Evolutionary conservation across 2,888 invertebrate species (phyloP).

Genomic region (Euphydryas editha): DNA sequence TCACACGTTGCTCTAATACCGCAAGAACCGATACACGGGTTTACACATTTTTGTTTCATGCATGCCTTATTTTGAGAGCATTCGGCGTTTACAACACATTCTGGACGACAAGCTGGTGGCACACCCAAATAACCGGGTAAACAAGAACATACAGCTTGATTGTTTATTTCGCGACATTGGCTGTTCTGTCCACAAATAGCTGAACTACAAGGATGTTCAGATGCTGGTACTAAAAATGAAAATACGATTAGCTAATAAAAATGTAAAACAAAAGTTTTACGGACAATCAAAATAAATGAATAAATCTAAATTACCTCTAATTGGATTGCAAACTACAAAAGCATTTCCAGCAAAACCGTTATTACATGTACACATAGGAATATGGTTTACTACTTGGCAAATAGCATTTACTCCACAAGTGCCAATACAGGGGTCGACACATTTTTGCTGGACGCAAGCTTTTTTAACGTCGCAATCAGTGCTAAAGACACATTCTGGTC

Average conservation of each 20-base stretch:
- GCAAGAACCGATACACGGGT: conserved; percentile 89
- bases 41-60: conserved; percentile 87
- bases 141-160: conserved; percentile 89
- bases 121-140: conserved; percentile 87
- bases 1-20: conserved; percentile 85
- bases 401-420: conserved; percentile 86
- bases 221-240: conserved; percentile 52
- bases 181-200: conserved; percentile 90
- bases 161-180: conserved; percentile 85
- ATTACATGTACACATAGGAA: conserved; percentile 87
- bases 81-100: conserved; percentile 89
- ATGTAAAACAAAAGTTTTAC: neutral
- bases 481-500: conserved; percentile 91
- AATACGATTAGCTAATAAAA: neutral
- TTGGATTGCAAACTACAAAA: conserved; percentile 74
- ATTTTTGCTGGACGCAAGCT: conserved; percentile 90
- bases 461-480: conserved; percentile 87
- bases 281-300: neutral
- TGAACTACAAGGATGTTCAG: conserved; percentile 85
- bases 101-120: conserved; percentile 89
- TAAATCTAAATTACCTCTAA: conserved; percentile 75
- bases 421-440: conserved; percentile 88
- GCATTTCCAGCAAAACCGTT: conserved; percentile 85
- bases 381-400: conserved; percentile 86
- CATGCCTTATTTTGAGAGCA: conserved; percentile 88